Conservation (phyloP, 2,888 invertebrate species). For the Microchrysa polita region DNA sequence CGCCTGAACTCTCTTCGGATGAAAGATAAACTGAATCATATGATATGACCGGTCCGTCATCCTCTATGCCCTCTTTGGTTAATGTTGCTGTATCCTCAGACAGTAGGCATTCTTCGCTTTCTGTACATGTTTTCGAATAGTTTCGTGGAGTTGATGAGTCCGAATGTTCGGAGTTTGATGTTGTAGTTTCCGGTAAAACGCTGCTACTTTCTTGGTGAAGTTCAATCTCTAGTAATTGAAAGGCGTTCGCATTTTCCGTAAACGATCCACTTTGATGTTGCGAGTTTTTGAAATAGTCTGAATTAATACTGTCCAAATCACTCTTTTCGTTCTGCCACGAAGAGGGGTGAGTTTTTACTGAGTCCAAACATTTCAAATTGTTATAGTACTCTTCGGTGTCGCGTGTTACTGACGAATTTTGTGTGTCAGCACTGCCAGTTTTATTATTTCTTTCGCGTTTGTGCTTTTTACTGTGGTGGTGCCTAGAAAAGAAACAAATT, state of each 20-base stretch:
- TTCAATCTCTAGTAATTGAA: slow-evolving; percentile 48
- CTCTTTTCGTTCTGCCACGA: slow-evolving; percentile 62
- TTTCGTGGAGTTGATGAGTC: slow-evolving; percentile 59
- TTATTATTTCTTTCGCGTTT: slow-evolving; percentile 49
- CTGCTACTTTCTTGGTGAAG: slow-evolving; percentile 56
- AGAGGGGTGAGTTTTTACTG: slow-evolving; percentile 50
- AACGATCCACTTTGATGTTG: slow-evolving; percentile 59
- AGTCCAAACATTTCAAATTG: slow-evolving; percentile 63
- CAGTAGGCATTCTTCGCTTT: slow-evolving; percentile 20
- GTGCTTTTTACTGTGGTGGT: slow-evolving; percentile 42
- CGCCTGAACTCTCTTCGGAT: slow-evolving; percentile 61
- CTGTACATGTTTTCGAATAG: background rate
- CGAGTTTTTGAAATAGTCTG: slow-evolving; percentile 64
- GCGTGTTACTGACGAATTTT: slow-evolving; percentile 54
- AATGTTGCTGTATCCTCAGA: slow-evolving; percentile 16
- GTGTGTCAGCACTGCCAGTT: slow-evolving; percentile 51
- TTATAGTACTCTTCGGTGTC: slow-evolving; percentile 63
- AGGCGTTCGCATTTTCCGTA: slow-evolving; percentile 15
- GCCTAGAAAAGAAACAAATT: slow-evolving; percentile 4
- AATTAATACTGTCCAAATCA: slow-evolving; percentile 64
- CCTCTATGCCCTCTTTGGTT: background rate
- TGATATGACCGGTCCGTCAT: slow-evolving; percentile 56
- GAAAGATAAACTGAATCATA: slow-evolving; percentile 64
- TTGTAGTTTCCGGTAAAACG: slow-evolving; percentile 60
- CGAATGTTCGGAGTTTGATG: slow-evolving; percentile 62